Base-by-base conservation (phyloP, 2,113 vertebrate genomes). In the Gadus macrocephalus region DNA sequence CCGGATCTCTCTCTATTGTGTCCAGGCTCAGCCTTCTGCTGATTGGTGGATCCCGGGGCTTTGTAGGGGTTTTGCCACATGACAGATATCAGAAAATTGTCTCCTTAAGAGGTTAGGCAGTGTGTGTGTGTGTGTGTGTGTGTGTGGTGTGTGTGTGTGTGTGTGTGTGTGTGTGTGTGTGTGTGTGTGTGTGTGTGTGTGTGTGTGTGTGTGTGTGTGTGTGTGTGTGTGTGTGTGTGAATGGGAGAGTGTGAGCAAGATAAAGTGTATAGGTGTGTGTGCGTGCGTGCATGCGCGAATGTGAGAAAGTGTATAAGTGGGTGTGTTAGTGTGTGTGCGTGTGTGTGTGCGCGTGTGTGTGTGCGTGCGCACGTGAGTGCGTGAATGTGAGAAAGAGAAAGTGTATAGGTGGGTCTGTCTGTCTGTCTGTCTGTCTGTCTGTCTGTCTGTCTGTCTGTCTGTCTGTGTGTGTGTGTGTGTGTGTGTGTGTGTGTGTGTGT, bases 11-110 rank as follows among this genome's bases (percentile, higher is more conserved):
- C 42, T 78, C 63, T 79, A 17, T 69, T 72, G 68, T 77, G 64
- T 74, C 72, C 65, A 56, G 74, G 63, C 15, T 68, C 67, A 74
- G 65, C 71, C 67, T 81, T 53, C 71, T 27, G 55, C 22, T 72
- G 73, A 78, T 67, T 28, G 53, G 61, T 66, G 70, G 60, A 78
- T 81, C 82, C 76, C 64, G 53, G 31, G 15, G 69, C 64, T n/a
- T n/a, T 75, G 72, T 74, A 15, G 38, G 38, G 12, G 56, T 77
- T 72, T 31, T 77, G 69, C 71, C 61, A 56, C 12, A 65, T 64
- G 70, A 66, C 68, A 38, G 22, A 75, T 71, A 79, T 67, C 68
- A 77, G 62, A 60, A 81, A 74, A 81, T 73, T 64, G 64, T 66
- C 49, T 69, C 20, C 27, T 71, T 68, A 25, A 71, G 70, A 74